Conservation (phyloP, 2,797 vertebrate genomes). For the Orestias chungarensis region DNA sequence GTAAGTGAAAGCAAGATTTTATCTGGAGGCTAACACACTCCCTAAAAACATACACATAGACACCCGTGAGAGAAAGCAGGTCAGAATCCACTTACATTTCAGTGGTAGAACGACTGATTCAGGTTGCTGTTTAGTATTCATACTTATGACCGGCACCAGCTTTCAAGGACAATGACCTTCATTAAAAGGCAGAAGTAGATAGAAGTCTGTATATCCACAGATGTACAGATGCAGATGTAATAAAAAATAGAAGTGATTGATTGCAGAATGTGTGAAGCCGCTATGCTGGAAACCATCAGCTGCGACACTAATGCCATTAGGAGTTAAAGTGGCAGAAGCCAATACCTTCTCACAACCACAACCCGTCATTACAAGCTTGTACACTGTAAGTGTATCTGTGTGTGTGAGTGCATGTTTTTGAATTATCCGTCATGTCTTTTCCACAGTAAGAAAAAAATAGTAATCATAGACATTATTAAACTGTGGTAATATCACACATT, state of each 20-base stretch:
- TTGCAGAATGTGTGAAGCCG: slow-evolving; percentile 27
- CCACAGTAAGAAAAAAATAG: slow-evolving; percentile 31
- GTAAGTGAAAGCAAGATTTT: slow-evolving; percentile 37
- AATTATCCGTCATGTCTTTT: slow-evolving; percentile 18
- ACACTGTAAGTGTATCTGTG: slow-evolving; percentile 11
- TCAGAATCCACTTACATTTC: slow-evolving; percentile 19
- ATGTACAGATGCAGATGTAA: slow-evolving; percentile 27
- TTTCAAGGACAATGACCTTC: slow-evolving; percentile 60
- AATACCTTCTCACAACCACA: slow-evolving; percentile 42
- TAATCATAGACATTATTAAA: slow-evolving; percentile 54
- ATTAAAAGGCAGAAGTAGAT: slow-evolving; percentile 25
- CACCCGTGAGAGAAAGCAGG: slow-evolving; percentile 14
- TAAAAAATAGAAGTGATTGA: slow-evolving; percentile 27
- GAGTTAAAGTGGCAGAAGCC: slow-evolving; percentile 44
- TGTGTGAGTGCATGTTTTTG: slow-evolving; percentile 18
- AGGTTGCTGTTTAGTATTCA: slow-evolving; percentile 63
- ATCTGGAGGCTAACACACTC: slow-evolving; percentile 38
- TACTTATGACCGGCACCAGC: slow-evolving; percentile 44
- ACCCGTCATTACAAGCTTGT: slow-evolving; percentile 29
- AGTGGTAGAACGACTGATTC: slow-evolving; percentile 38
- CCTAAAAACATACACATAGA: slow-evolving; percentile 13
- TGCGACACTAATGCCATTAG: slow-evolving; percentile 49
- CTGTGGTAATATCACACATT: slow-evolving; percentile 39
- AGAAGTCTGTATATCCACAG: slow-evolving; percentile 41
- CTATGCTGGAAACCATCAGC: slow-evolving; percentile 47